A percentile compares a stretch with the other conserved stretches of the same genome.
These are phyloP conservation scores for Bettongia penicillata DNA, from an alignment of 2,113 vertebrate species.

Conservation along the genomic window DNA sequence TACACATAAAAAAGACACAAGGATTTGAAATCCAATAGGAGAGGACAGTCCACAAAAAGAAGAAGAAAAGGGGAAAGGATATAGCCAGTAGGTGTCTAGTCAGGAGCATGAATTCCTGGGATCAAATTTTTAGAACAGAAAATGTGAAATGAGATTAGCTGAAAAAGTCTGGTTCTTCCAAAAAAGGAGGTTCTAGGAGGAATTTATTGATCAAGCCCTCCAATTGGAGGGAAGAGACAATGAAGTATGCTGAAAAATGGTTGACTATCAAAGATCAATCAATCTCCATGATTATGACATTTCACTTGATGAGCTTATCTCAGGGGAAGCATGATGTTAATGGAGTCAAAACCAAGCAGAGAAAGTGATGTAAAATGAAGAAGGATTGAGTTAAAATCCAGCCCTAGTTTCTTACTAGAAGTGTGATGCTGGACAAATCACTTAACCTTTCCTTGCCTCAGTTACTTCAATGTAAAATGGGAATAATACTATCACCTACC, in stretches of 20 bases:
- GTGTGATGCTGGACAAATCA: neutral
- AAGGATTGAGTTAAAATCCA: neutral
- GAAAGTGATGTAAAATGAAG: neutral
- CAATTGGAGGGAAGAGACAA: neutral
- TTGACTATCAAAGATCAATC: neutral
- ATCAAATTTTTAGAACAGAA: neutral
- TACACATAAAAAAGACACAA: too few species aligned
- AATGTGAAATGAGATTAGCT: neutral
- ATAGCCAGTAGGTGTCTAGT: neutral
- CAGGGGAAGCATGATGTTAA: neutral
- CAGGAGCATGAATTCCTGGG: neutral
- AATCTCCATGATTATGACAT: neutral
- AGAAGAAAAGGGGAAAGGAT: neutral
- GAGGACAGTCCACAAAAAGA: neutral
- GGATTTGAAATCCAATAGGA: too few species aligned
- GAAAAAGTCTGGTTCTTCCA: neutral
- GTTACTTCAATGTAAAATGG: neutral
- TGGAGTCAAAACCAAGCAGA: neutral
- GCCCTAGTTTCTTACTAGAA: neutral
- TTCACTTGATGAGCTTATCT: neutral
- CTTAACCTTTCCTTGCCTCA: neutral
- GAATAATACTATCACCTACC: neutral
- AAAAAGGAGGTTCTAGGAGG: neutral
- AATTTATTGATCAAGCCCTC: neutral
- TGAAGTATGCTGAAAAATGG: neutral